Percentiles rank a stretch among this genome's conserved stretches.
These are phyloP conservation scores for Diplazon laetatorius DNA, from an alignment of 2,888 invertebrate genomes.

Conservation along the genomic window DNA sequence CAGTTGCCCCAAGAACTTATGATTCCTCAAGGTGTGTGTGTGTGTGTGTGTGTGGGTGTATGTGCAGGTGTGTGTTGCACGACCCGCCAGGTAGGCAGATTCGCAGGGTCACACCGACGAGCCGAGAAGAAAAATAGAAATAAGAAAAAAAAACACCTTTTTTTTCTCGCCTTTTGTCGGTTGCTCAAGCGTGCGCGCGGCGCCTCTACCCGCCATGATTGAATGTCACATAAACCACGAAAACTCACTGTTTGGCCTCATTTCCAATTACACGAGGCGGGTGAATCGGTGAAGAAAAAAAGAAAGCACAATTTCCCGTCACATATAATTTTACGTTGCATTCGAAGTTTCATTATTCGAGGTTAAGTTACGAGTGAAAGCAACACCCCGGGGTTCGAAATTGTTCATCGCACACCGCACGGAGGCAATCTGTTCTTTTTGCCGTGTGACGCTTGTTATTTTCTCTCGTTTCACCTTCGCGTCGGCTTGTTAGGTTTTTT, in stretches of 20 bases:
- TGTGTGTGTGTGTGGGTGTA: too few relatives aligned
- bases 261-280: slow-evolving; percentile 55
- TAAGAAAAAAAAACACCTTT: slow-evolving; percentile 40
- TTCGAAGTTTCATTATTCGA: slow-evolving; percentile 14
- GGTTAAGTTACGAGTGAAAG: slow-evolving; percentile 45
- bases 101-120: too few relatives aligned
- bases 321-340: slow-evolving; percentile 49
- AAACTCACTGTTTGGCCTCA: slow-evolving; percentile 72
- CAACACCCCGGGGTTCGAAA: neutral
- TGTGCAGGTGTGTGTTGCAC: too few relatives aligned
- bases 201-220: too few relatives aligned
- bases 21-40: slow-evolving; percentile 59
- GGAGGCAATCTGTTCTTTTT: slow-evolving; percentile 49
- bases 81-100: slow-evolving; percentile 48
- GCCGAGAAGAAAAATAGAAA: slow-evolving; percentile 44
- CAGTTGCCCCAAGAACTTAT: slow-evolving; percentile 68
- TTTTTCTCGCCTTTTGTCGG: slow-evolving; percentile 51
- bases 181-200: slow-evolving; percentile 27
- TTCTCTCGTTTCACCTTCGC: neutral
- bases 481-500: neutral
- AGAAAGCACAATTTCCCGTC: slow-evolving; percentile 58
- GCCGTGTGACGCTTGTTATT: neutral
- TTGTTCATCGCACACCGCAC: slow-evolving; percentile 10
- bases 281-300: slow-evolving; percentile 44
- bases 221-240: slow-evolving; percentile 79